Evolutionary conservation across 30 jellyfish, hydroid and myxozoan species (phyloP).

Genomic region (Hydractinia echinata): DNA sequence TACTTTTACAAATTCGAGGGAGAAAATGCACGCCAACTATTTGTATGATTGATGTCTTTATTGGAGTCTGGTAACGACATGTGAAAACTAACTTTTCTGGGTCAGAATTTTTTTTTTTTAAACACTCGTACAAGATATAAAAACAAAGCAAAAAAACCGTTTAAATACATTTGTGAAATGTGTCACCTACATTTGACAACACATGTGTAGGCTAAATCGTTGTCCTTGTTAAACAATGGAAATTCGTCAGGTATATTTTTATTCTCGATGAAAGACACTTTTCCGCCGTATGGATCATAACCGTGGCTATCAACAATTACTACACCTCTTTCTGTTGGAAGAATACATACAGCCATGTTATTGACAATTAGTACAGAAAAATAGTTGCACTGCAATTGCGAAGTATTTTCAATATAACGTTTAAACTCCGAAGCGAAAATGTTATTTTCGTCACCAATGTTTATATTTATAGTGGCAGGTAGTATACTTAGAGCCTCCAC

Average conservation of each 20-base stretch:
- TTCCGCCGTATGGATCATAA: constrained; percentile 5
- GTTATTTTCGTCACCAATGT: not conserved
- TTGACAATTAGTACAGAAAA: not conserved
- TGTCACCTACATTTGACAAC: not conserved
- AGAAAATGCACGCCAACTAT: too few relatives aligned
- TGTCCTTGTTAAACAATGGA: not conserved
- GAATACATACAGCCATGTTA: not conserved
- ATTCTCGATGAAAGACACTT: not conserved
- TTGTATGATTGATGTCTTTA: too few relatives aligned
- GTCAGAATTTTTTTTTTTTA: too few relatives aligned
- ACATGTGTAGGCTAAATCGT: not conserved
- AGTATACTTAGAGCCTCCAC: not conserved
- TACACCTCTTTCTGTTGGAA: not conserved
- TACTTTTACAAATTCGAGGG: too few relatives aligned
- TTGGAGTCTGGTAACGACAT: too few relatives aligned
- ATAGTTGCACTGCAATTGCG: not conserved
- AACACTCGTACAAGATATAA: too few relatives aligned
- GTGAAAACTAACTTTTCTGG: too few relatives aligned
- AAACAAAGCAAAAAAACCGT: too few relatives aligned
- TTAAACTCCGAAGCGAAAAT: not conserved
- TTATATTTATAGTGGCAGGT: not conserved
- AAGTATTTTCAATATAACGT: not conserved
- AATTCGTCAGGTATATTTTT: constrained; percentile 1
- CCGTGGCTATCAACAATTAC: not conserved
- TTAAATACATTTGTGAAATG: too few relatives aligned